These are phyloP conservation scores for Oscheius sp. DNA, from an alignment of 1,140 invertebrate species.

Conservation along the genomic window DNA sequence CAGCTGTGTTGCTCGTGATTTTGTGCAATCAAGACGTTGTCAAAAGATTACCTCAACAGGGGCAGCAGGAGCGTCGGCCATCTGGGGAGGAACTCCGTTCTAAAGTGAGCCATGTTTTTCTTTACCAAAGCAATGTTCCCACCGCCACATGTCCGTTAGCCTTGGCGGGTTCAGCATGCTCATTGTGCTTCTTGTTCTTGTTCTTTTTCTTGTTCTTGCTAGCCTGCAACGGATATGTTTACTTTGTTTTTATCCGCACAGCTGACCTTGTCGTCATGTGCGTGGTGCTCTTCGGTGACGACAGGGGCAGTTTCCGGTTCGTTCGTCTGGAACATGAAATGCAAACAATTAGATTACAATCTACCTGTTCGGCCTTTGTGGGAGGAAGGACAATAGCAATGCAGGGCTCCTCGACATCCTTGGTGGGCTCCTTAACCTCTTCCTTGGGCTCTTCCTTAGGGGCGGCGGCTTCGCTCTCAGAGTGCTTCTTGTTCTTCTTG, in stretches of 20 bases:
- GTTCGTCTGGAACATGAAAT: too few species aligned
- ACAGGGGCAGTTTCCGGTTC: not conserved
- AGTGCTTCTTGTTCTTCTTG: constrained; percentile 2
- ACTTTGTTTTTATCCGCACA: constrained; percentile 11
- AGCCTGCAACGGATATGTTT: not conserved
- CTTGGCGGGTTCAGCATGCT: not conserved
- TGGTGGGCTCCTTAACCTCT: too few species aligned
- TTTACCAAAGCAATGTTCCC: not conserved
- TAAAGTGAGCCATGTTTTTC: not conserved
- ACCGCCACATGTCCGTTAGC: not conserved
- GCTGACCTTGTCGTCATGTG: not conserved
- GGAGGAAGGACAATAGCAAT: not conserved
- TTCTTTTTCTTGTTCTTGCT: not conserved
- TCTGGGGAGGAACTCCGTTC: not conserved
- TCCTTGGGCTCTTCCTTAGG: not conserved
- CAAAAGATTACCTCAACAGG: not conserved
- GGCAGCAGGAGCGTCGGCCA: not conserved
- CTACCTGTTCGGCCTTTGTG: not conserved
- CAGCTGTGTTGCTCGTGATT: too few species aligned
- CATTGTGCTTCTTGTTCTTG: not conserved
- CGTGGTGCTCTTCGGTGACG: not conserved
- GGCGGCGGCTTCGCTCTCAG: not conserved
- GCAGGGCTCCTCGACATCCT: constrained; percentile 9
- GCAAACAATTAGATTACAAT: not conserved
- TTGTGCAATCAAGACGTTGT: not conserved